A percentile compares a stretch with the other conserved stretches of the same genome.
phyloP scores from a whole-genome alignment of 2,113 vertebrate genomes.

The Carettochelys insculpta region DNA sequence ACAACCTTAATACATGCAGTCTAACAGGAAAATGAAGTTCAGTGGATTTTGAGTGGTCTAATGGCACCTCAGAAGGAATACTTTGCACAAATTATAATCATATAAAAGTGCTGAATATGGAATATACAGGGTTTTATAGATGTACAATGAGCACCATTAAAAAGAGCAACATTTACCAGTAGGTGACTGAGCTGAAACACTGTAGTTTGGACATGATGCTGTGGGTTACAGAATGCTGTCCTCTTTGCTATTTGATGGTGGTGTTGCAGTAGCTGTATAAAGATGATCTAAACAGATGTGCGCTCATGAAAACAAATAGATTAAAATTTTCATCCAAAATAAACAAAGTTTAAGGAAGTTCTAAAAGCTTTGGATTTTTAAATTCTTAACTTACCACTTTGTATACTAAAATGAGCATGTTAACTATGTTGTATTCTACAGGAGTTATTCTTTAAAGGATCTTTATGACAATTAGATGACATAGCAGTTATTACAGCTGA shows the following conservation, averaged over 20 bases:
- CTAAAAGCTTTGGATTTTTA: neutral
- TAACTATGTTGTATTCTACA: accelerated
- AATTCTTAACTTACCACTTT: accelerated
- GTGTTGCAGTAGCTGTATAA: neutral
- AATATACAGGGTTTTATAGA: no score
- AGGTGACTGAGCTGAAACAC: neutral
- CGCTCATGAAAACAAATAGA: neutral
- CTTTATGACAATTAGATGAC: neutral
- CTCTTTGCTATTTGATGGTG: neutral
- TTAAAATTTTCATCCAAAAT: neutral
- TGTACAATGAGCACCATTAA: neutral
- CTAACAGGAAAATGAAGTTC: no score
- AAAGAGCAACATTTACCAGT: neutral
- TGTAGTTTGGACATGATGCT: neutral
- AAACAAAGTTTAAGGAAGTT: no score
- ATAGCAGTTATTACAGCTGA: neutral
- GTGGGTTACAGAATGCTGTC: neutral
- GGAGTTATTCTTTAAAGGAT: neutral
- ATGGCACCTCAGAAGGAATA: no score
- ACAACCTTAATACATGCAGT: no score
- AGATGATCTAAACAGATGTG: neutral
- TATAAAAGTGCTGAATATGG: no score
- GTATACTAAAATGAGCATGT: neutral
- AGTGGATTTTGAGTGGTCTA: no score
- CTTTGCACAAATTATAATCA: no score